These are phyloP conservation scores for Hirtodrosophila duncani DNA, from an alignment of 2,888 invertebrate species.

Conservation along the genomic window DNA sequence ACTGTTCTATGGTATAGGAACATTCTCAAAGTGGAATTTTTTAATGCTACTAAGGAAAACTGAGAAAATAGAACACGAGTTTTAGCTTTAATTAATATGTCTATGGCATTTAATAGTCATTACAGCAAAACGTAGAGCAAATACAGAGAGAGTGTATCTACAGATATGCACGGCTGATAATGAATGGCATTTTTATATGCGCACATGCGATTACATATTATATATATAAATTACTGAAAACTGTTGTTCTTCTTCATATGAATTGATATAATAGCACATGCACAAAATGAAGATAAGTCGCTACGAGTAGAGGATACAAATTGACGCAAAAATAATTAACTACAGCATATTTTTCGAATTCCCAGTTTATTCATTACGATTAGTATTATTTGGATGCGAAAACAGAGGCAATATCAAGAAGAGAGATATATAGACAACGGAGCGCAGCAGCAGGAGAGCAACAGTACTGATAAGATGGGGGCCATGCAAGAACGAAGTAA, in stretches of 20 bases:
- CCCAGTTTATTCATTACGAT: conserved; percentile 9
- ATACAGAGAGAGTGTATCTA: background rate
- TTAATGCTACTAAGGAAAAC: no score
- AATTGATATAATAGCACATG: conserved; percentile 30
- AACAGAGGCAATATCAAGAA: conserved; percentile 28
- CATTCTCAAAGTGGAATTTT: no score
- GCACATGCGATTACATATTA: no score
- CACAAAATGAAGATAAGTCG: conserved; percentile 30
- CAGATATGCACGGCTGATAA: background rate
- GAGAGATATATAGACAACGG: conserved; percentile 3
- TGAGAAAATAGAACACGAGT: conserved; percentile 25
- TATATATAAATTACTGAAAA: conserved; percentile 48
- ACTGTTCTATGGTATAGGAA: no score
- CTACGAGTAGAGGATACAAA: background rate
- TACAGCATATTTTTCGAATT: conserved; percentile 36
- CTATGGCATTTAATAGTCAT: background rate
- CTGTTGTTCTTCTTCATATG: no score
- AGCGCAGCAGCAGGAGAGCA: no score
- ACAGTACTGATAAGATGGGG: conserved; percentile 9
- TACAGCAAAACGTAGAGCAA: background rate
- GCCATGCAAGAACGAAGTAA: conserved; percentile 2
- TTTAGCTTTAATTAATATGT: no score
- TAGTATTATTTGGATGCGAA: conserved; percentile 3
- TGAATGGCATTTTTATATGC: no score
- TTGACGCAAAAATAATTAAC: conserved; percentile 14